Conservation (phyloP, 2,888 invertebrate genomes). For the Encarsia formosa region DNA sequence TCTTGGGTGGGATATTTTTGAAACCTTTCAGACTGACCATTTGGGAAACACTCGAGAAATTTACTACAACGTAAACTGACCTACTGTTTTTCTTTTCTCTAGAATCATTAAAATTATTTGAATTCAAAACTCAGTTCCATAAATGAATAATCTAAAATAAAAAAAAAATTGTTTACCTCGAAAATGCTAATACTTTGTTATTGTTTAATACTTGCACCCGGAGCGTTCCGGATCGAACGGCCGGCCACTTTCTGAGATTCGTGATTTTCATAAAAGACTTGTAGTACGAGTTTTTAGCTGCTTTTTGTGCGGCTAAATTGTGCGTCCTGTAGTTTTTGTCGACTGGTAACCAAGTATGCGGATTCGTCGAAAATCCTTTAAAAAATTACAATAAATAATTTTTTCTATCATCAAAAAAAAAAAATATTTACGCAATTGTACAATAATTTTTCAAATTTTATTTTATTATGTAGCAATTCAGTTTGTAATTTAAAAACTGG, state of each 20-base stretch:
- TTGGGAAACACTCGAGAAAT: slow-evolving; percentile 56
- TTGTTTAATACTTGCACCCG: slow-evolving; percentile 56
- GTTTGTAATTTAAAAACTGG: neutral
- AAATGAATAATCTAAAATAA: no score
- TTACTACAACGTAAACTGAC: slow-evolving; percentile 53
- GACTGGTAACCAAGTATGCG: slow-evolving; percentile 66
- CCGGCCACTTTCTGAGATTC: slow-evolving; percentile 54
- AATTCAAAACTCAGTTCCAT: no score
- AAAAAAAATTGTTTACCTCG: no score
- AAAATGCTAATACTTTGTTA: slow-evolving; percentile 34
- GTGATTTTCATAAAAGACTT: slow-evolving; percentile 61
- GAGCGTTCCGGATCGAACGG: slow-evolving; percentile 56
- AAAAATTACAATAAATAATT: slow-evolving; percentile 6
- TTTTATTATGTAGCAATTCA: neutral
- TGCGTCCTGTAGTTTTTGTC: slow-evolving; percentile 59
- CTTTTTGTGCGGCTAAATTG: slow-evolving; percentile 58
- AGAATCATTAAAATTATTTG: no score
- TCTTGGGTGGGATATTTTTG: slow-evolving; percentile 49
- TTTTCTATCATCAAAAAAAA: neutral
- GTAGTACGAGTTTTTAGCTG: slow-evolving; percentile 56
- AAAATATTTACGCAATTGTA: neutral
- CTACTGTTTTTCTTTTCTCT: slow-evolving; percentile 49
- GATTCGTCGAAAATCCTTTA: slow-evolving; percentile 59
- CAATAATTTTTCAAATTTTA: no score
- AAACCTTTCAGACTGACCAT: slow-evolving; percentile 58